Percentiles rank a stretch among this genome's conserved stretches.
These are phyloP conservation scores for Pseudomyrmex cubaensis DNA, from an alignment of 1,140 invertebrate species.

Conservation along the genomic window DNA sequence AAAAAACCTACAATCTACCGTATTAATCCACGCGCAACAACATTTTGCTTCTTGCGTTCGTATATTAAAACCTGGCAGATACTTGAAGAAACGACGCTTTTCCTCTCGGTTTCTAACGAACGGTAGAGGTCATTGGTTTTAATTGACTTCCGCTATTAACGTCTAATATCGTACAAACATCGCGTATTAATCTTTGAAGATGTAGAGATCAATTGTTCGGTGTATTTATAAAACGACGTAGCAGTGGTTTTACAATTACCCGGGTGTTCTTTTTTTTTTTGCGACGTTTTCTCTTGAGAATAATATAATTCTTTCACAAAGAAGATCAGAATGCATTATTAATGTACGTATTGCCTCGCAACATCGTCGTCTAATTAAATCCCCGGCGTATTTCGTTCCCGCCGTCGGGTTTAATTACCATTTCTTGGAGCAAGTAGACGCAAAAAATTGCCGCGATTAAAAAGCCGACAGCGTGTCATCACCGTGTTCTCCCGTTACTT, in stretches of 20 bases:
- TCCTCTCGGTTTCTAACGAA: conserved; percentile 1
- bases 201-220: too few species aligned
- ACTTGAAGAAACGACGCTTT: neutral
- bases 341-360: neutral
- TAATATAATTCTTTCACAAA: too few species aligned
- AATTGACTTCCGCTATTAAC: conserved; percentile 20
- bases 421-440: conserved; percentile 21
- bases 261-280: too few species aligned
- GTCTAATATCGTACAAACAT: neutral
- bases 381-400: neutral
- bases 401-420: conserved; percentile 7
- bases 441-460: conserved; percentile 16
- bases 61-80: neutral
- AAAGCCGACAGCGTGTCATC: neutral
- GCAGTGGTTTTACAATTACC: too few species aligned
- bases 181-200: too few species aligned
- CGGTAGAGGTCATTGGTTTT: neutral
- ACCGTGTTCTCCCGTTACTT: conserved; percentile 24
- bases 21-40: neutral
- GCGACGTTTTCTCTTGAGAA: too few species aligned
- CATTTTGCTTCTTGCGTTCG: too few species aligned
- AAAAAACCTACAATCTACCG: neutral
- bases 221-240: neutral
- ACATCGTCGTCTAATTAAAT: conserved; percentile 30
- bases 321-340: too few species aligned